Evolutionary conservation across 2,888 invertebrate genomes (phyloP).

Genomic region (Uloborus plumipes): DNA sequence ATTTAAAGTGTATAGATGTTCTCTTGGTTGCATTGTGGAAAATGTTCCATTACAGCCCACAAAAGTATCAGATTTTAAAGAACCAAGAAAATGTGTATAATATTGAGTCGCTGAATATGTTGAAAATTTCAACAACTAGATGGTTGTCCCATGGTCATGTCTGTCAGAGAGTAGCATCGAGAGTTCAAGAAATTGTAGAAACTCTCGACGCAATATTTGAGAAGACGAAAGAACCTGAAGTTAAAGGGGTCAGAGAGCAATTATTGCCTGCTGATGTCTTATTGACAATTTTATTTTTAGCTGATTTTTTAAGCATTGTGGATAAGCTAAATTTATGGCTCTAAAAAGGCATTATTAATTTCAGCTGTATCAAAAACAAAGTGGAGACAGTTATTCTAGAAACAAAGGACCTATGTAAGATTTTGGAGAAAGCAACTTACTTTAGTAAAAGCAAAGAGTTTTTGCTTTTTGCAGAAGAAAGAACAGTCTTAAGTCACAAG

Average conservation of each 20-base stretch:
- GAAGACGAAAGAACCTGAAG: neutral
- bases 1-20: no score
- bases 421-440: no score
- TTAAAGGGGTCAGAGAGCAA: neutral
- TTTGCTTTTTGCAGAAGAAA: neutral
- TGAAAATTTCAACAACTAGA: no score
- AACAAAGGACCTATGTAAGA: no score
- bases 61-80: neutral
- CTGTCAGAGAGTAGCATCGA: neutral
- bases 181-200: neutral
- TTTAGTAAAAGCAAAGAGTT: neutral
- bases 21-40: neutral
- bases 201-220: neutral
- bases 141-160: no score
- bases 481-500: neutral
- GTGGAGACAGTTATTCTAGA: neutral
- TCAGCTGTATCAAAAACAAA: neutral
- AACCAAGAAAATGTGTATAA: constrained; percentile 2
- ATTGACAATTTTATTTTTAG: neutral
- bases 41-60: neutral
- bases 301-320: neutral
- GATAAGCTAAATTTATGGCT: neutral
- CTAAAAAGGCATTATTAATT: neutral
- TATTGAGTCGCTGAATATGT: no score
- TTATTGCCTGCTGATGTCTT: neutral